Evolutionary conservation across 2,888 invertebrate species (phyloP).

Genomic region (Thelaira solivaga): DNA sequence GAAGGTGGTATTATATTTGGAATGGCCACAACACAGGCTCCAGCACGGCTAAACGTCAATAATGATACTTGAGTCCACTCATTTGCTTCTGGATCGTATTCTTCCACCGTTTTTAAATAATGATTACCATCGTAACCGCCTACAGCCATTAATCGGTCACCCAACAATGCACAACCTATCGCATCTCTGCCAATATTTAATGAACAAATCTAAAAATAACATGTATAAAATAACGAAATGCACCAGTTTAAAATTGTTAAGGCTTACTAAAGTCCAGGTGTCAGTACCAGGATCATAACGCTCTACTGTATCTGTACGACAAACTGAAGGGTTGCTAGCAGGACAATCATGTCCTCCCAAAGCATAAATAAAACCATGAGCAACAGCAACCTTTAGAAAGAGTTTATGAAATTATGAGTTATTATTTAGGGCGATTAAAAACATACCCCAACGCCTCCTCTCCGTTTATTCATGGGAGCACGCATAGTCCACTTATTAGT

Average conservation of each 20-base stretch:
- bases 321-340: slow-evolving; percentile 88
- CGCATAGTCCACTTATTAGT: slow-evolving; percentile 88
- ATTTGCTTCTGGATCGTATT: slow-evolving; percentile 90
- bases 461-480: slow-evolving; percentile 90
- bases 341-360: slow-evolving; percentile 96
- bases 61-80: slow-evolving; percentile 88
- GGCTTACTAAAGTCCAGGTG: slow-evolving; percentile 85
- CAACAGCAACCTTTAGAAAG: slow-evolving; percentile 82
- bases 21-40: slow-evolving; percentile 89
- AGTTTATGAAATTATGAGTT: neutral
- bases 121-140: slow-evolving; percentile 95
- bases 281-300: slow-evolving; percentile 88
- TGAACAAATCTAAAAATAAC: slow-evolving; percentile 80
- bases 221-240: neutral
- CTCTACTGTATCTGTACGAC: slow-evolving; percentile 92
- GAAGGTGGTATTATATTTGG: slow-evolving; percentile 77
- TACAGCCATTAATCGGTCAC: slow-evolving; percentile 84
- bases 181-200: slow-evolving; percentile 91
- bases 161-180: slow-evolving; percentile 91
- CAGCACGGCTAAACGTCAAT: slow-evolving; percentile 90
- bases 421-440: neutral
- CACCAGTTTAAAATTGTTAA: neutral
- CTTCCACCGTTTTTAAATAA: slow-evolving; percentile 91
- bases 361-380: slow-evolving; percentile 92
- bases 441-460: slow-evolving; percentile 92